phyloP scores from a whole-genome alignment of 23 tunicate species.

The Ciona savignyi region DNA sequence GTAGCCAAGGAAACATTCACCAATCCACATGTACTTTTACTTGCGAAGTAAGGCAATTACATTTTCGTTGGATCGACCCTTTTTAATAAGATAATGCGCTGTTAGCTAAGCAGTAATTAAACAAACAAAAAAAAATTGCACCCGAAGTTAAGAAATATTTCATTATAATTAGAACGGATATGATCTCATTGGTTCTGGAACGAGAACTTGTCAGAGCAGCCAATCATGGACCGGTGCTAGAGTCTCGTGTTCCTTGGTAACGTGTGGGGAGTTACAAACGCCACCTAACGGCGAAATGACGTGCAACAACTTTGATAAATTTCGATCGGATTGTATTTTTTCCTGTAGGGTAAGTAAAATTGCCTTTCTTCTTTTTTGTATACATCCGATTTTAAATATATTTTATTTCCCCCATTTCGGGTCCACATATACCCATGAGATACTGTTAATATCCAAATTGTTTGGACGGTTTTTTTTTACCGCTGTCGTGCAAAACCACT shows the following conservation, averaged over 20 bases:
- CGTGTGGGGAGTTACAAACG: slow-evolving; percentile 22
- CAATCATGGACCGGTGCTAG: slow-evolving; percentile 48
- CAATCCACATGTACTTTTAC: slow-evolving; percentile 28
- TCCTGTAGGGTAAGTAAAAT: slow-evolving; percentile 66
- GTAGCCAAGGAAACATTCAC: slow-evolving; percentile 18
- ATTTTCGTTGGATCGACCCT: too few relatives aligned
- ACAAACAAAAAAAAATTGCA: too few relatives aligned
- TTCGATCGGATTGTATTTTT: slow-evolving; percentile 50
- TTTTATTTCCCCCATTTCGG: too few relatives aligned
- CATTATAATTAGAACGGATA: slow-evolving; percentile 36
- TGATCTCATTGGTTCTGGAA: slow-evolving; percentile 28
- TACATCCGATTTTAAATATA: too few relatives aligned
- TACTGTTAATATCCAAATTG: too few relatives aligned
- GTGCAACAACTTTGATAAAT: slow-evolving; percentile 10
- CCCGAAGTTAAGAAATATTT: too few relatives aligned
- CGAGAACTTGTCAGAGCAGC: slow-evolving; percentile 41
- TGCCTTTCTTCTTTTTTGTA: too few relatives aligned
- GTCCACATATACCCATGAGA: too few relatives aligned
- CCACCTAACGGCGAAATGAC: slow-evolving; percentile 39
- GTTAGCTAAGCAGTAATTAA: too few relatives aligned
- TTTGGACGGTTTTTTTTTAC: too few relatives aligned
- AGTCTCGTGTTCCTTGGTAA: slow-evolving; percentile 11
- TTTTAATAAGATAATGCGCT: too few relatives aligned
- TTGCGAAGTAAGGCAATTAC: slow-evolving; percentile 57
- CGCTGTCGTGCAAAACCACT: too few relatives aligned